Percentiles rank a stretch among this genome's conserved stretches.
Conservation (phyloP, 2,888 invertebrate species). For the Clistopyga incitator region DNA sequence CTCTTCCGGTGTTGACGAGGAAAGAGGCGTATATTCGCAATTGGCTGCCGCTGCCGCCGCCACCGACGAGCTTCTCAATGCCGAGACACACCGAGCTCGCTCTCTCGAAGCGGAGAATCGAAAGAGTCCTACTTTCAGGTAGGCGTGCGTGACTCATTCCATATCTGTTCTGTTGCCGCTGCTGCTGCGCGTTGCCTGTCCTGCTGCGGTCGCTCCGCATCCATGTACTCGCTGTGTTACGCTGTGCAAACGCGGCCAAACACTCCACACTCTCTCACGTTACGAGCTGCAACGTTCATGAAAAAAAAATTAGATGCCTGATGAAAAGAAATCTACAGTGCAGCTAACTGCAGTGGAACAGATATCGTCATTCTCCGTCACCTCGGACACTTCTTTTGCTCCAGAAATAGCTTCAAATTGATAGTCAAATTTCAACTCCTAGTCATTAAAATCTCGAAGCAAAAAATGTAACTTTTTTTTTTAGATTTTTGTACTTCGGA, state of each 20-base stretch:
- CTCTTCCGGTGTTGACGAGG: slow-evolving; percentile 43
- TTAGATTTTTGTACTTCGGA: too few relatives aligned
- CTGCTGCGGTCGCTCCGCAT: neutral
- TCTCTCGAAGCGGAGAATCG: slow-evolving; percentile 58
- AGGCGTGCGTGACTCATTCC: slow-evolving; percentile 77
- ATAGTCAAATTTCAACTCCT: too few relatives aligned
- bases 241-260: neutral
- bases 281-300: neutral
- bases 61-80: slow-evolving; percentile 29
- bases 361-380: neutral
- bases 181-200: slow-evolving; percentile 38
- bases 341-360: neutral
- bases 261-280: neutral
- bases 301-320: slow-evolving; percentile 10
- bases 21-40: slow-evolving; percentile 40
- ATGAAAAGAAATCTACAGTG: neutral
- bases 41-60: neutral
- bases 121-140: slow-evolving; percentile 73
- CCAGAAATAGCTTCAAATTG: too few relatives aligned
- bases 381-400: too few relatives aligned
- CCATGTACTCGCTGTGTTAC: slow-evolving; percentile 3
- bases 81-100: slow-evolving; percentile 27
- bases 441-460: too few relatives aligned
- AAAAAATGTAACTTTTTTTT: too few relatives aligned
- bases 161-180: slow-evolving; percentile 66